phyloP scores from a whole-genome alignment of 2,888 invertebrate genomes.

The Hesperia comma region DNA sequence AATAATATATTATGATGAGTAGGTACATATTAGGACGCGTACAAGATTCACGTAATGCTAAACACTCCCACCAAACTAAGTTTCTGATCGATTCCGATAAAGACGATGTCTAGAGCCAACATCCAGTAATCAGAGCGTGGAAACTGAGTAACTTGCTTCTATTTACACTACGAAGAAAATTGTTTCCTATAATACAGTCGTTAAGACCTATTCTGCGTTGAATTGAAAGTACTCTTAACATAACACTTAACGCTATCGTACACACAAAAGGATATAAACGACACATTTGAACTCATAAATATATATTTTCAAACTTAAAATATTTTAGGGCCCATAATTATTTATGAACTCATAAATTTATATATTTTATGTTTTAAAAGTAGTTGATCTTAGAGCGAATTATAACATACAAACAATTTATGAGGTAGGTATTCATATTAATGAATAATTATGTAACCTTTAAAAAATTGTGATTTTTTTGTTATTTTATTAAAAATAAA shows the following conservation, averaged over 20 bases:
- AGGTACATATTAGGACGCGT: constrained; percentile 11
- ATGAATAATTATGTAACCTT: too few species aligned
- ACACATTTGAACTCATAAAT: constrained; percentile 44
- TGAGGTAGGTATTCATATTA: too few species aligned
- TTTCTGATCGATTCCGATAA: constrained; percentile 78
- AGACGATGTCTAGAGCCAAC: constrained; percentile 82
- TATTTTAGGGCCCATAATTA: constrained; percentile 7
- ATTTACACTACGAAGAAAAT: constrained; percentile 56
- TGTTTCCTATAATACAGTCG: constrained; percentile 50
- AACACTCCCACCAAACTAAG: constrained; percentile 42
- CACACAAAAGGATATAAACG: constrained; percentile 56
- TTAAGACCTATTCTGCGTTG: constrained; percentile 28
- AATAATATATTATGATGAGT: too few species aligned
- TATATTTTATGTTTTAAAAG: constrained; percentile 1
- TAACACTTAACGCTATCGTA: constrained; percentile 51
- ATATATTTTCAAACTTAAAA: constrained; percentile 19
- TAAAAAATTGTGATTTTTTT: too few species aligned
- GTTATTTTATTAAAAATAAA: too few species aligned
- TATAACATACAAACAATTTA: neutral
- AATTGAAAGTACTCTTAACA: constrained; percentile 39
- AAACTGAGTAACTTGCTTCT: constrained; percentile 76
- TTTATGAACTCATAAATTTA: constrained; percentile 19
- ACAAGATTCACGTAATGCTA: constrained; percentile 20
- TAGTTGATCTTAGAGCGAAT: neutral
- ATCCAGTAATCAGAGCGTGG: constrained; percentile 84